Base-by-base conservation (phyloP, 1,140 invertebrate species). In the Pseudomyrmex gracilis region DNA sequence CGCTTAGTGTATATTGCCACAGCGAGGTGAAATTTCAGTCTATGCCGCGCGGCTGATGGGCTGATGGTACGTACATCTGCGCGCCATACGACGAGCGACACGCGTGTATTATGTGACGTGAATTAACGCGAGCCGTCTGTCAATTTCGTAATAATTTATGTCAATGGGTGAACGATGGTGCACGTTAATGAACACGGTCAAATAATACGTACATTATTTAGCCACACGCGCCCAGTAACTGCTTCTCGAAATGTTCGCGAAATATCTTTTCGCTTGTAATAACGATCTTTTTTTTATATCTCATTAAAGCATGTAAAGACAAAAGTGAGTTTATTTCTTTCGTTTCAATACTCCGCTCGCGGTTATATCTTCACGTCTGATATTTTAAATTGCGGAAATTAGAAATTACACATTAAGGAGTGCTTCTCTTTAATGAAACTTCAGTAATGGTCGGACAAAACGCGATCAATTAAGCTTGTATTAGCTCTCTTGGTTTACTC, bases 21-120 rank as follows among this genome's bases (percentile, higher is more conserved):
- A 76, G 60, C 55, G 74, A 78, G 85, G 85, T 91, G 90, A 92
- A 92, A 92, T 93, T 93, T 90, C 89, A 91, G 85, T 83, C 73
- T 34, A 34, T 0, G 70, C 51, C 9, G 43, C n/a, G 55, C 13
- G 43, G 34, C 20, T 15, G 63, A 63, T 64, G 15, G 20, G 49
- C 60, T 10, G 49, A 34, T 34, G 53, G 15, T 57, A 53, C 85
- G 15, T 57, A 53, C 85, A 88, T 86, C 80, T 83, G 77, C 63
- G 24, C 43, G 7, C 53, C 84, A 82, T 84, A 85, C 87, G 88
- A 84, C 73, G 22, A 73, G 64, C 80, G 84, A 49, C 55, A 53
- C 15, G 45, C 15, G 45, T 20, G 43, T 71, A 73, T 78, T 71
- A 66, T 67, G 15, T 67, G 43, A 82, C 43, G n/a, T 60, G 43